Evolutionary conservation across 2,888 invertebrate genomes (phyloP).

Genomic region (Phengaris arion): DNA sequence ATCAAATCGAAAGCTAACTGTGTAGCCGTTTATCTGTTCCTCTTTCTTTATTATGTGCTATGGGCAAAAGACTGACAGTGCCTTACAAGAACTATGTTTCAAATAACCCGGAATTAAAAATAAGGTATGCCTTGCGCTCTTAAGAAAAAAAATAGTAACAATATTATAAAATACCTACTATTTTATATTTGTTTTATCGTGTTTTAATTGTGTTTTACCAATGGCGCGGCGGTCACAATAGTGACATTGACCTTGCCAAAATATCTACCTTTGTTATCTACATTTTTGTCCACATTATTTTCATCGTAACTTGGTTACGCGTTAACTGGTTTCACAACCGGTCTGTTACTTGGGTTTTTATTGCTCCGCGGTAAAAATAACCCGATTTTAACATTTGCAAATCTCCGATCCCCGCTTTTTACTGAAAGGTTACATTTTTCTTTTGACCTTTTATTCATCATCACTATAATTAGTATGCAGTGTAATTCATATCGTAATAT

Average conservation of each 20-base stretch:
- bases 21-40: too few species aligned
- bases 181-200: not conserved
- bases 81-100: too few species aligned
- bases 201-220: not conserved
- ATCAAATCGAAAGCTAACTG: too few species aligned
- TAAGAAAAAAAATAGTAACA: too few species aligned
- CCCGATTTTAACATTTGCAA: slow-evolving; percentile 14
- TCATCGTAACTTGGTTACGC: slow-evolving; percentile 4
- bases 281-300: not conserved
- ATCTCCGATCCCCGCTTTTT: not conserved
- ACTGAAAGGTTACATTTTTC: slow-evolving; percentile 9
- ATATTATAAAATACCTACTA: not conserved
- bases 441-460: not conserved
- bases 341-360: slow-evolving; percentile 13
- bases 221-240: not conserved
- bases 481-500: not conserved
- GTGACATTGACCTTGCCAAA: slow-evolving; percentile 10
- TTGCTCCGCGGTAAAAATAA: not conserved
- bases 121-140: too few species aligned
- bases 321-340: not conserved
- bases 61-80: too few species aligned
- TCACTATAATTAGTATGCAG: not conserved
- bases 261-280: not conserved
- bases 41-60: too few species aligned
- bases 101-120: too few species aligned